Conservation (phyloP, 2,113 vertebrate genomes). For the Climacteris rufus region DNA sequence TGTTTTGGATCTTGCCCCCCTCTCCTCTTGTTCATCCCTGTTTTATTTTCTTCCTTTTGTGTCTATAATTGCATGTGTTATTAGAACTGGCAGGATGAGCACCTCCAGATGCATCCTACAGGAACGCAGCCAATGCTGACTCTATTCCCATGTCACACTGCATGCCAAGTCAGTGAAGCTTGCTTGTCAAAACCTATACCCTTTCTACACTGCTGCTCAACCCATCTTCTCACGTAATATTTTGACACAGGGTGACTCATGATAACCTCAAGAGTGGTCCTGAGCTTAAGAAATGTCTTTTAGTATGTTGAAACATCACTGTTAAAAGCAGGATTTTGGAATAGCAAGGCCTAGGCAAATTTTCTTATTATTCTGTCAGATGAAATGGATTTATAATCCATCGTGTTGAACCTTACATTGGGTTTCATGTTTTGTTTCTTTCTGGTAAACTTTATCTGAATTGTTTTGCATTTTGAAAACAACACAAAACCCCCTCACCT, state of each 20-base stretch:
- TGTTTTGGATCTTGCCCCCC: not conserved
- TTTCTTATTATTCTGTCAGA: not conserved
- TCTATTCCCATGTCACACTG: conserved; percentile 10
- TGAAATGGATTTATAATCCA: not conserved
- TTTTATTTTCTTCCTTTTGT: conserved; percentile 32
- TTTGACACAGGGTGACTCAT: not conserved
- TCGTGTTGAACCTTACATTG: not conserved
- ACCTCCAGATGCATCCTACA: conserved; percentile 55
- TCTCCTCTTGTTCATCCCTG: not conserved
- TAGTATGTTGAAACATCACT: not conserved
- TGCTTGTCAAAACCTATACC: conserved; percentile 26
- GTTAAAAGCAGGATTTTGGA: not conserved
- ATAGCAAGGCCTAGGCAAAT: not conserved
- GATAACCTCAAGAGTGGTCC: not conserved
- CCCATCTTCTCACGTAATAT: not conserved
- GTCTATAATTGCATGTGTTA: not conserved
- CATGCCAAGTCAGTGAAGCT: conserved; percentile 13
- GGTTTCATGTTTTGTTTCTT: not conserved
- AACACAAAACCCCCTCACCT: not conserved
- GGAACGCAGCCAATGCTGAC: conserved; percentile 52
- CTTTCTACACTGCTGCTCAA: not conserved
- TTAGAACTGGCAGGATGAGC: conserved; percentile 59
- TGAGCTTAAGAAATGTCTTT: not conserved
- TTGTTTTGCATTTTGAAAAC: not conserved
- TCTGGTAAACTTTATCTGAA: not conserved